phyloP scores from a whole-genome alignment of 1,140 invertebrate species.

The Nomia melanderi region DNA sequence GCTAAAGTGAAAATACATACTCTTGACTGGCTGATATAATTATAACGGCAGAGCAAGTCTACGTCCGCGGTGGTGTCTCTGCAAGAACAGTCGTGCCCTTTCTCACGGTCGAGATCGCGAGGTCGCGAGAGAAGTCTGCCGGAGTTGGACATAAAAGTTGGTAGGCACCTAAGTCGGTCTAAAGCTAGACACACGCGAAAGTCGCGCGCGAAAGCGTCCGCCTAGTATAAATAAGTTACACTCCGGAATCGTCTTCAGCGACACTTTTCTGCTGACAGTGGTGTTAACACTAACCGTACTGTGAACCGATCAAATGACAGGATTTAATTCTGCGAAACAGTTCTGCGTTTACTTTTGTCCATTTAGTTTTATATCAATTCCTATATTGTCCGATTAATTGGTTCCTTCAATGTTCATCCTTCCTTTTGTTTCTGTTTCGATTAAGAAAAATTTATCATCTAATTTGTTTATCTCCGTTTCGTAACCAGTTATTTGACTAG shows the following conservation, averaged over 20 bases:
- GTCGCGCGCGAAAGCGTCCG: constrained; percentile 30
- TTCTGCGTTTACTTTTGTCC: no score
- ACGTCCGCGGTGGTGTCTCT: constrained; percentile 19
- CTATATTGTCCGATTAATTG: no score
- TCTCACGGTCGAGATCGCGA: constrained; percentile 52
- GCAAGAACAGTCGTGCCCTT: constrained; percentile 38
- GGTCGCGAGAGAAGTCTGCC: constrained; percentile 50
- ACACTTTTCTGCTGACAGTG: constrained; percentile 20
- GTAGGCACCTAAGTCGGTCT: constrained; percentile 24
- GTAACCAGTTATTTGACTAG: no score
- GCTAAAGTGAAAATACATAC: constrained; percentile 17
- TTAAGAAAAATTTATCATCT: no score
- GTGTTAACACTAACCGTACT: no score
- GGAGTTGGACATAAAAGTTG: constrained; percentile 40
- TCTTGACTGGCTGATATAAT: constrained; percentile 9
- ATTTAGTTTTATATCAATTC: no score
- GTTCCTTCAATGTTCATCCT: no score
- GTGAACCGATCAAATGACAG: no score
- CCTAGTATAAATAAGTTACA: constrained; percentile 35
- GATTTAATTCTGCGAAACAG: no score
- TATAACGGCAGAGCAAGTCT: constrained; percentile 31
- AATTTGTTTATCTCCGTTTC: no score
- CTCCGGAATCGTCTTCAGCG: constrained; percentile 3
- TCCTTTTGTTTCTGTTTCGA: no score
- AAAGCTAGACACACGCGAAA: constrained; percentile 22